phyloP scores from a whole-genome alignment of 2,797 vertebrate species.

The Coreius guichenoti region DNA sequence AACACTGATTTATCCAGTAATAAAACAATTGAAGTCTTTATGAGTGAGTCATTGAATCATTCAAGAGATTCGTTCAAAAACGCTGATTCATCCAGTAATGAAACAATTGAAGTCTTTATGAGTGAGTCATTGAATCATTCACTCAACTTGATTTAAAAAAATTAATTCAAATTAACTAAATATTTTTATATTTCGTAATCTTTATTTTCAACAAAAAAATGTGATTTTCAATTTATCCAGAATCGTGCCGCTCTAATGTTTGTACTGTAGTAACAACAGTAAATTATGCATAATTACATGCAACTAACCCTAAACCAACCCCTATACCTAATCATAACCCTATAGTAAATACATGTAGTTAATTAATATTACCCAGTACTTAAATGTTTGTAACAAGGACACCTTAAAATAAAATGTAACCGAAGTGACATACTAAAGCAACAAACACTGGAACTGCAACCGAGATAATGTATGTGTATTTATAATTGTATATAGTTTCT shows the following conservation, averaged over 20 bases:
- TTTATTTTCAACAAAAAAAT: background rate
- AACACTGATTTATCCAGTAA: too few relatives aligned
- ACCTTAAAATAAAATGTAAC: background rate
- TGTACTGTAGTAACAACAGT: background rate
- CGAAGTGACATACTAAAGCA: background rate
- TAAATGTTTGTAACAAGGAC: background rate
- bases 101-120: too few relatives aligned
- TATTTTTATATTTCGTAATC: background rate
- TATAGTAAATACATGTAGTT: background rate
- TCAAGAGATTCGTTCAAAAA: too few relatives aligned
- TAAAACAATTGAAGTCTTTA: too few relatives aligned
- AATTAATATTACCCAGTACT: background rate
- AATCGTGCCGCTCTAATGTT: background rate
- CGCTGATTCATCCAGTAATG: too few relatives aligned
- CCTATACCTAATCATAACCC: background rate
- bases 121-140: too few relatives aligned
- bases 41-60: too few relatives aligned
- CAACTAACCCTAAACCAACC: too few relatives aligned
- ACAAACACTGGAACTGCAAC: background rate
- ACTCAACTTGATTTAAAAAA: too few relatives aligned
- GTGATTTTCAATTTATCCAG: background rate
- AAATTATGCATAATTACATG: background rate
- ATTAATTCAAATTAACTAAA: too few relatives aligned
- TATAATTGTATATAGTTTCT: background rate
- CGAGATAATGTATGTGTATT: background rate